Evolutionary conservation across 2,888 invertebrate genomes (phyloP), one percentile per base, ranked within the genome.

Genomic region (Parnassius apollo): DNA sequence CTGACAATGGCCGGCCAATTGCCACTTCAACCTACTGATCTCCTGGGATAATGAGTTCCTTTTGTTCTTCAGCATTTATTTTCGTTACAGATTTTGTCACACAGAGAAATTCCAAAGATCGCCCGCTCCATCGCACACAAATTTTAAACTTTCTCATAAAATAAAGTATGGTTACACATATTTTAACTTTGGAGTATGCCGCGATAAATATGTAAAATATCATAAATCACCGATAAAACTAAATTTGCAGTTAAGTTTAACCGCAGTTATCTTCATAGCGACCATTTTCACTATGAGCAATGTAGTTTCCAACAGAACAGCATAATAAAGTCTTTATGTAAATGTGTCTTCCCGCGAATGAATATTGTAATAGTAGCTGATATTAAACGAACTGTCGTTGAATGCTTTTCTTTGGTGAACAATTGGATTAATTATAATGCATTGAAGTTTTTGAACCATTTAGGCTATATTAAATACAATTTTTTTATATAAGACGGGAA

Each of bases 301-400:
- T 63, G 63, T 55, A 63, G 59, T 63, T 63, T 55, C 56, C 59
- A 63, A 63, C 56, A 35, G 56, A 63, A 52, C 56, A 35, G 51
- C 42, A 59, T 59, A 62, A 62, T 62, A 63, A 63, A 59, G 63
- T 59, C 59, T 63, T 56, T 63, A 63, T 63, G 59, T 63, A 59
- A 63, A 63, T 63, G 59, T 42, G 42, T 59, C 56, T 51, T 42
- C 9, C 58, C 35, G 22, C 55, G 51, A 63, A 63, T 63, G 63
- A 63, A 63, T 63, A 63, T 59, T 59, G 55, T 59, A 55, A 25
- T 42, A 56, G 11, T 13, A 46, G 56, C 42, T 61, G 54, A 48
- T 56, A 51, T 56, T 55, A 49, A 50, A 48, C 59, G 22, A 54
- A 35, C 13, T 62, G 58, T 58, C 49, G 12, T 49, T 53, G 59